Base-by-base conservation (phyloP, 1,140 invertebrate species). In the Microplitis demolitor region DNA sequence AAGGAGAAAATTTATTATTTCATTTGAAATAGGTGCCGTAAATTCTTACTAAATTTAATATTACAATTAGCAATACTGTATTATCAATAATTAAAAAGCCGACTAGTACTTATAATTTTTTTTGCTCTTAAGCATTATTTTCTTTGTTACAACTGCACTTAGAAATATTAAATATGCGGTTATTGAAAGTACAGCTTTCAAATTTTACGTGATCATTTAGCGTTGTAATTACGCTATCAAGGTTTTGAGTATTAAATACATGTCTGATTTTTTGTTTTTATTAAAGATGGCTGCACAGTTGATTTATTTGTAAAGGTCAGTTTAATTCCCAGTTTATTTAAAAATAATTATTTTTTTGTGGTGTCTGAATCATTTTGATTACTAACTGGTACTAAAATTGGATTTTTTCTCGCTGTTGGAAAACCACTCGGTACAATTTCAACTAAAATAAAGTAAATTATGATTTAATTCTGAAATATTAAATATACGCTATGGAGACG, bases 371-470 rank as follows among this genome's bases (percentile, higher is more conserved):
- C n/a, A n/a, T 33, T 31, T 33, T 62, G 6, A 34, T 33, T 62
- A 24, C 4, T 34, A 62, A 62, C 60, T 62, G n/a, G 60, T 62
- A 62, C 11, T n/a, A 62, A 31, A 62, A 62, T 62, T 33, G n/a
- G 60, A 13, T 62, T 62, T 62, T 62, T 62, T 24, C 31, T 35
- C 24, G 60, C 60, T 62, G 24, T 62, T 34, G n/a, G 3, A 34
- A 62, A 62, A 62, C 60, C 5, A 24, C 3, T 62, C 11, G 2
- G n/a, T 62, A 33, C 24, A 62, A 3, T 24, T 62, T 62, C 60
- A 62, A 13, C 34, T 62, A 24, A 62, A 0, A 62, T 24, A 33
- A 62, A 62, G 24, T 62, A 24, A 31, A 62, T 62, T 62, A 33
- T 62, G 34, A 62, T 16, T 62, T 13, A 35, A 33, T 5, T 34